phyloP scores from a whole-genome alignment of 2,888 invertebrate species.

The Eupsilia transversa region DNA sequence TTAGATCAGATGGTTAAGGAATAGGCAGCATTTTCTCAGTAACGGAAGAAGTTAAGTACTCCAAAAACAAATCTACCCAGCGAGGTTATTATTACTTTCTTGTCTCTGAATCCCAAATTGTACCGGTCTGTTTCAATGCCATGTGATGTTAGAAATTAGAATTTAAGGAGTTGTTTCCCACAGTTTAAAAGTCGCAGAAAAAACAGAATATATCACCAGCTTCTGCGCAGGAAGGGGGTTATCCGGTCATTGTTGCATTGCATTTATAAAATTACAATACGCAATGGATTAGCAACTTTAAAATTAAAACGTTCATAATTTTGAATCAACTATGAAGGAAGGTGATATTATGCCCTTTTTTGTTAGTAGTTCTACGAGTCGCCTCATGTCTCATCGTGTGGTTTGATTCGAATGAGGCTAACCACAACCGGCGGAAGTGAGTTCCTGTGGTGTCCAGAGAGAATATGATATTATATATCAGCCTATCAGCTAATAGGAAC shows the following conservation, averaged over 20 bases:
- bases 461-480: slow-evolving; percentile 29
- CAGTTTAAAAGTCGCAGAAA: slow-evolving; percentile 22
- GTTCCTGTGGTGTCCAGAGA: slow-evolving; percentile 28
- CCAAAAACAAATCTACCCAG: not conserved
- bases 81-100: not conserved
- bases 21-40: not conserved
- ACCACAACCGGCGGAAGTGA: slow-evolving; percentile 51
- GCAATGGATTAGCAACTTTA: slow-evolving; percentile 7
- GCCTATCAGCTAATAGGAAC: slow-evolving; percentile 10
- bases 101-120: not conserved
- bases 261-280: slow-evolving; percentile 41
- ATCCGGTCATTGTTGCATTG: slow-evolving; percentile 47
- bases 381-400: slow-evolving; percentile 32
- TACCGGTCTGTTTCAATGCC: not conserved
- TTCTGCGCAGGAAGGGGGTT: slow-evolving; percentile 32
- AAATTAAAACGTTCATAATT: slow-evolving; percentile 12
- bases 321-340: slow-evolving; percentile 3
- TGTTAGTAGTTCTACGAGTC: not conserved
- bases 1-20: not conserved
- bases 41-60: not conserved
- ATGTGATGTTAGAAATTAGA: slow-evolving; percentile 12
- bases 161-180: slow-evolving; percentile 2
- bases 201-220: slow-evolving; percentile 5
- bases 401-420: slow-evolving; percentile 26
- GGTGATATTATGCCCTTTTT: not conserved